Base-by-base conservation (phyloP, 1,140 invertebrate genomes). In the Papilio polytes region DNA sequence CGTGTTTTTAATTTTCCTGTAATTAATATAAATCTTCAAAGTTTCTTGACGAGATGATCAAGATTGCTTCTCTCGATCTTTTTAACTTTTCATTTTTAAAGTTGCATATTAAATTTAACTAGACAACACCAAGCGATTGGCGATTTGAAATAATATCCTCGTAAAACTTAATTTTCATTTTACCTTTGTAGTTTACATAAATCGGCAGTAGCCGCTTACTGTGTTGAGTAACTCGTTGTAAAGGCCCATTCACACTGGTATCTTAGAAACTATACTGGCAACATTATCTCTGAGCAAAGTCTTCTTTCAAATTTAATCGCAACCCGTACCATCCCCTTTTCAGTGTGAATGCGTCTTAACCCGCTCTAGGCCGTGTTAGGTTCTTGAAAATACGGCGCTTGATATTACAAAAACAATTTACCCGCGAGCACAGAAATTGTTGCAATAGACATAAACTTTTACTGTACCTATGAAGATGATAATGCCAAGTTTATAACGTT, bases 401-500 rank as follows among this genome's bases (percentile, higher is more conserved):
- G n/a, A 59, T 63, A 78, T 78, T 78, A 63, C 36, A 20, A 63
- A 78, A 78, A 84, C 80, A 84, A 82, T 82, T 82, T 84, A 81
- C 73, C 74, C 78, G 78, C 63, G 74, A 66, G 80, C 74, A 80
- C 74, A 77, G 80, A 80, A 84, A 84, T 84, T 82, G 83, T 82
- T 81, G 80, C 83, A 82, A 86, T 86, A 81, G 70, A 56, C 83
- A 74, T 86, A 83, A 86, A 83, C 82, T 81, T 83, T 86, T 82
- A 86, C 81, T 83, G 82, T 72, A 79, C 70, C 83, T 80, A 79
- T 76, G 82, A 80, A 83, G 76, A 81, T 82, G 82, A 85, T 86
- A 86, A 86, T 84, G 78, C 79, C 73, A 80, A 80, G 72, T 86
- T 86, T 86, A 85, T 86, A 77, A 78, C 85, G 80, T 83, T 86